phyloP scores from a whole-genome alignment of 2,113 vertebrate genomes.

The Nipponia nippon region DNA sequence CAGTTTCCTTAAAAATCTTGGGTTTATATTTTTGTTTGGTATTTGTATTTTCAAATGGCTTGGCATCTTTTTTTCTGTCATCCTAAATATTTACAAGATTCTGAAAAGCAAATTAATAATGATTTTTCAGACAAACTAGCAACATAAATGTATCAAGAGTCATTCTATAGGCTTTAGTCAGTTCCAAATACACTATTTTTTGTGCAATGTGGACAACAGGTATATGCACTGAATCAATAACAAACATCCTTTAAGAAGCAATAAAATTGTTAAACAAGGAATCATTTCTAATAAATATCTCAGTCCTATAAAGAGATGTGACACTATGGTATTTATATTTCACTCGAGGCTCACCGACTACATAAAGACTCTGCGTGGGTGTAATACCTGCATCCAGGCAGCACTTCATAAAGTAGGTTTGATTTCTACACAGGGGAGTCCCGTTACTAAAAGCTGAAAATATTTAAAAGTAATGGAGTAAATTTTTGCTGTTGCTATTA shows the following conservation, averaged over 20 bases:
- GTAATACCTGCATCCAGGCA: not conserved
- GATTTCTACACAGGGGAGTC: not conserved
- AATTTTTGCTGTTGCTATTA: not conserved
- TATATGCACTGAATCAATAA: not conserved
- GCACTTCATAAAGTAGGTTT: not conserved
- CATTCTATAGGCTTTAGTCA: not conserved
- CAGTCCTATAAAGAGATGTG: not conserved
- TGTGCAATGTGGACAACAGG: not conserved
- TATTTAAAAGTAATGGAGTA: not conserved
- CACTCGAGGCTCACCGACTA: not conserved
- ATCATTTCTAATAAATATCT: not conserved
- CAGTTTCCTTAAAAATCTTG: not conserved
- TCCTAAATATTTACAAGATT: not conserved
- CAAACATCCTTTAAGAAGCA: not conserved
- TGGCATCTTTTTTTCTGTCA: not conserved
- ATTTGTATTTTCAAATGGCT: not conserved
- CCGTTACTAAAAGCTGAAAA: fast-evolving
- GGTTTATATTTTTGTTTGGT: not conserved
- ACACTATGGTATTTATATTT: not conserved
- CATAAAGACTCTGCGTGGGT: not conserved
- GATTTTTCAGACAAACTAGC: not conserved
- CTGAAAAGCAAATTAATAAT: not conserved
- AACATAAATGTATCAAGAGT: not conserved
- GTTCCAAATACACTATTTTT: not conserved
- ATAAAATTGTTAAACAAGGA: not conserved